Base-by-base conservation (phyloP, 2,888 invertebrate species). In the Saturnia japonica region DNA sequence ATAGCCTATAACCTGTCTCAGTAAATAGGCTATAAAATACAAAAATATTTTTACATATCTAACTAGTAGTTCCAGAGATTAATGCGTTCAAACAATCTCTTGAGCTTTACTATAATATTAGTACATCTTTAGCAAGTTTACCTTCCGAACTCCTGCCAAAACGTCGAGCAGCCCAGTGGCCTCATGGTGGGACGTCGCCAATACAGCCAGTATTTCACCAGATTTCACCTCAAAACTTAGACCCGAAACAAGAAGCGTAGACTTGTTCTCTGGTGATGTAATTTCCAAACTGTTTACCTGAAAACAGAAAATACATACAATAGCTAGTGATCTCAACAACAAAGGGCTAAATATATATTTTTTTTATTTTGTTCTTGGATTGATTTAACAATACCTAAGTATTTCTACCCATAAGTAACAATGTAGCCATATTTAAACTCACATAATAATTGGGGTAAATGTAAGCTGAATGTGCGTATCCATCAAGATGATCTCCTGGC, bases 141-240 rank as follows among this genome's bases (percentile, higher is more conserved):
- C 92, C 87, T 94, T 95, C 69, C 95, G 94, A 67, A 96, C 94
- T 16, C 98, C 98, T n/a, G 98, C 96, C 71, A 99, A 89, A 0
- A 97, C 96, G 82, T 98, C 97, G 70, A 98, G 92, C n/a, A 99
- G 91, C 0, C 97, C 96, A 0, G 97, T 97, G 16, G 98, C 98
- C 88, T 99, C 98, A 60, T 95, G 95, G 79, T 97, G 98, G 74
- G 97, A 96, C 0, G 99, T 99, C 1, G 98, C 97, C 96, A 99
- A 96, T 34, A 99, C 95, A 3, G 98, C 98, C 80, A 99, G 93
- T 66, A 99, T 95, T 91, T 99, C 99, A 2, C 98, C 98, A 0
- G 98, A 98, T 77, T 97, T 96, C 42, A 97, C 97, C 89, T 99
- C 99, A 79, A 99, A 96, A 43, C 97, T 97, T 12, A 99, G 94